Evolutionary conservation across 2,797 vertebrate species (phyloP), one percentile per base, ranked within the genome.

Genomic region (Chloroceryle inda): DNA sequence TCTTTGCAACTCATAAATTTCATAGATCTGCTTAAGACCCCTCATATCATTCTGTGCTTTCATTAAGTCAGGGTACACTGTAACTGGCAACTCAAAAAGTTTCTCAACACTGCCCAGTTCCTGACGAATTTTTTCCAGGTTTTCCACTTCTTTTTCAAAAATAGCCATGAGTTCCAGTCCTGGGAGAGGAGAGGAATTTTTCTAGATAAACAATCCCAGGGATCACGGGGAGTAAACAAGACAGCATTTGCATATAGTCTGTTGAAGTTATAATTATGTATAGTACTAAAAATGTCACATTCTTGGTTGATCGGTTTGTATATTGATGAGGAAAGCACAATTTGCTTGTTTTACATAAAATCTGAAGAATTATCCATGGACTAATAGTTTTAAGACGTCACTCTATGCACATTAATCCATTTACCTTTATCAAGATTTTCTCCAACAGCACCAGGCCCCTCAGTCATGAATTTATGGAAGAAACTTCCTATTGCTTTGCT

Each of bases 381-480:
- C 15, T 8, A 26, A 9, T 59, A 53, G 45, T 76, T 82, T 77
- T 58, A 80, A 55, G 19, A 29, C n/a, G 68, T 42, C 18, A 35
- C 31, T 85, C 75, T 11, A 64, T 40, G 64, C 6, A 13, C 5
- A 9, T 15, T 27, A 62, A 63, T 31, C 8, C 15, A 75, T 82
- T 82, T 96, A 99, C 99, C 99, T 98, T 98, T 98, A 29, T 99
- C 99, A 64, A 99, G 98, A 97, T 99, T 90, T 29, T 99, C 98
- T 27, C 99, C 99, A 49, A 99, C 98, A 72, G 99, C 98, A 77
- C 99, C 99, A 31, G 99, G 99, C 3, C 99, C 99, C 47, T 99
- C 97, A 1, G 67, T 89, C 52, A 97, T 96, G 81, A 99, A 99
- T 77, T 98, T 98, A 26, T 97, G 98, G 14, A 98, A 97, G 95